Evolutionary conservation across 2,797 vertebrate species (phyloP).

Genomic region (Tenualosa thibaudeaui): DNA sequence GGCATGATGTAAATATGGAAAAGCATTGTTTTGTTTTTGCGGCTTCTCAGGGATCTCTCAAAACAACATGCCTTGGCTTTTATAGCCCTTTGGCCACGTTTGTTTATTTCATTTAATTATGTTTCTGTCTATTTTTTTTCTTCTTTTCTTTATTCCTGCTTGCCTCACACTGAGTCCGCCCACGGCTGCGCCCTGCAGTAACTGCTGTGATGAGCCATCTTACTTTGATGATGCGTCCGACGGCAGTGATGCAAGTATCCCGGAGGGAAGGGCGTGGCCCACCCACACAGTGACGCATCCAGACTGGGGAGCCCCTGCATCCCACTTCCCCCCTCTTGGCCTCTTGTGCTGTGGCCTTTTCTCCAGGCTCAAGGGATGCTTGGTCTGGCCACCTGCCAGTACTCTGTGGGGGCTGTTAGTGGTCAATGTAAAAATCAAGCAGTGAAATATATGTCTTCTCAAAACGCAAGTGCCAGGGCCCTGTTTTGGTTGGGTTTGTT

Average conservation of each 20-base stretch:
- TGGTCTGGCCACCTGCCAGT: slow-evolving; percentile 50
- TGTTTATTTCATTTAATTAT: slow-evolving; percentile 7
- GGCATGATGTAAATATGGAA: slow-evolving; percentile 42
- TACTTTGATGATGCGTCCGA: slow-evolving; percentile 50
- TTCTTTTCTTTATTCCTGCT: slow-evolving; percentile 43
- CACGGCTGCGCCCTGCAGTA: slow-evolving; percentile 18
- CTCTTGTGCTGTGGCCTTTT: slow-evolving; percentile 15
- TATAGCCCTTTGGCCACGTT: neutral
- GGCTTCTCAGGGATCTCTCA: slow-evolving; percentile 39
- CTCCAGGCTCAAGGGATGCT: slow-evolving; percentile 13
- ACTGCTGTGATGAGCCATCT: slow-evolving; percentile 33
- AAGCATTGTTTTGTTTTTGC: slow-evolving; percentile 42
- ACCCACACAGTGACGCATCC: slow-evolving; percentile 58
- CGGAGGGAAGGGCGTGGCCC: slow-evolving; percentile 51
- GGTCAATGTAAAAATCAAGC: slow-evolving; percentile 54
- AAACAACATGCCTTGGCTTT: slow-evolving; percentile 21
- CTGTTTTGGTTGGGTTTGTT: slow-evolving; percentile 37
- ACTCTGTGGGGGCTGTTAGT: slow-evolving; percentile 48
- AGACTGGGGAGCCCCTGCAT: slow-evolving; percentile 48
- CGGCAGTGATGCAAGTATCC: slow-evolving; percentile 60
- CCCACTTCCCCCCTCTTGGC: slow-evolving; percentile 50
- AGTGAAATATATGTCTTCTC: slow-evolving; percentile 36
- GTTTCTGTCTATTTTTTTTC: slow-evolving; percentile 22
- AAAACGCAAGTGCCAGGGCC: slow-evolving; percentile 37
- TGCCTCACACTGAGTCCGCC: slow-evolving; percentile 37